phyloP scores from a whole-genome alignment of 2,113 vertebrate genomes.

The Alexandromys fortis region DNA sequence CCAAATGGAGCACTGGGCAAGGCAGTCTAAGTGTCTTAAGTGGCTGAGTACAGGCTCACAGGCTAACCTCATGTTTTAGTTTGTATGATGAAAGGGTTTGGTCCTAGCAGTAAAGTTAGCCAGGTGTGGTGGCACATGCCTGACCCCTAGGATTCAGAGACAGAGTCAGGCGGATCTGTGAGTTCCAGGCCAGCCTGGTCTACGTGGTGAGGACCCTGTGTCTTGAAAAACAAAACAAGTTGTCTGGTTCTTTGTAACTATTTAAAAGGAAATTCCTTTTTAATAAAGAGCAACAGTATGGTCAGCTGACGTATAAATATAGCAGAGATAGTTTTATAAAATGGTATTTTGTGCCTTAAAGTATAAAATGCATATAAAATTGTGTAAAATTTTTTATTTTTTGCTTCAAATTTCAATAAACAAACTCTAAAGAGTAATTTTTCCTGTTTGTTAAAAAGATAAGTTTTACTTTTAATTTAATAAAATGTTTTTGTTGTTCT shows the following conservation, averaged over 20 bases:
- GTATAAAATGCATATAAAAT: constrained; percentile 60
- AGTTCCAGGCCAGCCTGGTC: not conserved
- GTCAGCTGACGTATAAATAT: constrained; percentile 50
- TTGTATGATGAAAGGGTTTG: constrained; percentile 13
- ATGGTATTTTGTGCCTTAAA: constrained; percentile 72
- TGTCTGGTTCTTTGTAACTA: constrained; percentile 21
- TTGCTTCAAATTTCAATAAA: constrained; percentile 79
- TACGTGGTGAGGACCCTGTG: not conserved
- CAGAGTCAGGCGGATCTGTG: not conserved
- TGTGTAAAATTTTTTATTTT: constrained; percentile 45
- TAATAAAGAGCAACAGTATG: constrained; percentile 56
- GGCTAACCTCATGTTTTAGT: not conserved
- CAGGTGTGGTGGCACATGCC: not conserved
- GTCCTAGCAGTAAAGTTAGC: not conserved
- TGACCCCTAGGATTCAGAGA: not conserved
- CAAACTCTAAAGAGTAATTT: constrained; percentile 52
- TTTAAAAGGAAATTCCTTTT: constrained; percentile 66
- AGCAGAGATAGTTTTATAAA: constrained; percentile 70
- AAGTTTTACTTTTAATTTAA: constrained; percentile 55
- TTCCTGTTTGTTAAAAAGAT: not conserved
- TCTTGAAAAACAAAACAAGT: not conserved
- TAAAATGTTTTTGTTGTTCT: constrained; percentile 26
- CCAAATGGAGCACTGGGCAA: not conserved
- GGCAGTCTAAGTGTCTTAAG: constrained; percentile 13
- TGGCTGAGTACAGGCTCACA: not conserved